Base-by-base conservation (phyloP, 2,113 vertebrate species). In the Mellivora capensis region DNA sequence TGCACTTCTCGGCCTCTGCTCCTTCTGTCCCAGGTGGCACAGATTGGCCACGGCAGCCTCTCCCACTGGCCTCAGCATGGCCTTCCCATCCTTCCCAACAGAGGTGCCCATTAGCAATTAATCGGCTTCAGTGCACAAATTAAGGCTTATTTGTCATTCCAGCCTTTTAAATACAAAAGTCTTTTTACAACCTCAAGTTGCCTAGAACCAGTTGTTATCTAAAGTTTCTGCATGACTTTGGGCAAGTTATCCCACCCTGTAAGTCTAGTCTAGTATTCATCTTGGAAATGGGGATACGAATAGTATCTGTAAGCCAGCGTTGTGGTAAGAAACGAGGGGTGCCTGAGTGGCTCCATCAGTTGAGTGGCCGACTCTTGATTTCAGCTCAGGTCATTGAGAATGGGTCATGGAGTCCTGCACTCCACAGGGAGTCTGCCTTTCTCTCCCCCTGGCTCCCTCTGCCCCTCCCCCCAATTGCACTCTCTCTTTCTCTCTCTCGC, bases 151-250 rank as follows among this genome's bases (percentile, higher is more conserved):
- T 89, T 62, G 49, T 61, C 34, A 69, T 77, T 49, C 11, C 29
- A 62, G 12, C 11, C 47, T 94, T 92, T 95, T 49, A 76, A 83
- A 82, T 90, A 93, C 79, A 87, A 72, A 91, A 83, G 21, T 64
- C 23, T 81, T 39, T 93, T 95, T 74, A 29, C 39, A 74, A 54
- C 34, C 81, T 84, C 69, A 81, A 94, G 34, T 47, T 71, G 85
- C 17, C 72, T 61, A 82, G 15, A 67, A 64, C 17, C 39, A 94
- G 52, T 20, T 85, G 42, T 54, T 57, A 90, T 7, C 17, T 87
- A 21, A 71, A 74, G 79, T 42, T 90, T 29, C 67, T 67, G 52
- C 4, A 0, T 64, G 47, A 42, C 34, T 82, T 47, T 4, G 3
- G 27, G n/a, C 42, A 67, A 69, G 8, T 90, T 81, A 11, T 67